These are phyloP conservation scores for Diabrotica balteata DNA, from an alignment of 2,888 invertebrate genomes.

Conservation along the genomic window DNA sequence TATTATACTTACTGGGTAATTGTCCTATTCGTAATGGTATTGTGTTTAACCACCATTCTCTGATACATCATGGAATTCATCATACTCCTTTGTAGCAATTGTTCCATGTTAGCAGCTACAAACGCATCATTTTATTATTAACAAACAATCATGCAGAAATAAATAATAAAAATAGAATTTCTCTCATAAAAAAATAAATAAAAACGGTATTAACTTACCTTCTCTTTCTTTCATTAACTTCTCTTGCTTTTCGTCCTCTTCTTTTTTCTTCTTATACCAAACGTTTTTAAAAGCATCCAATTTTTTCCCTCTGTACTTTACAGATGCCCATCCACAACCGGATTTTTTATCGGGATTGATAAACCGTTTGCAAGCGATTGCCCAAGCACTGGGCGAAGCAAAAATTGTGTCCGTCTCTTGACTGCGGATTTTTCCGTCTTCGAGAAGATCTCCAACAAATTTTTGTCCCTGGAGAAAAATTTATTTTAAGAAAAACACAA, in stretches of 20 bases:
- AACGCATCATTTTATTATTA: neutral
- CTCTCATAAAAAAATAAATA: no score
- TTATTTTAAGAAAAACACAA: no score
- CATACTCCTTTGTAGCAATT: constrained; percentile 45
- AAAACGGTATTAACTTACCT: constrained; percentile 26
- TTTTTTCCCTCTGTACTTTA: constrained; percentile 86
- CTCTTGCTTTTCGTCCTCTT: constrained; percentile 51
- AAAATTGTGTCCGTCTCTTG: constrained; percentile 88
- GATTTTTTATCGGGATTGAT: constrained; percentile 92
- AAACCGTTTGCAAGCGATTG: constrained; percentile 88
- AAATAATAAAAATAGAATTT: neutral
- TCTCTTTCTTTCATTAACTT: constrained; percentile 46
- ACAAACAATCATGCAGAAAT: neutral
- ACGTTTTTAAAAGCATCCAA: constrained; percentile 87
- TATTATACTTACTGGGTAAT: constrained; percentile 72
- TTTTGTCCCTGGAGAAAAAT: constrained; percentile 75
- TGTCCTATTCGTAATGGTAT: constrained; percentile 76
- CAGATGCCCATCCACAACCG: constrained; percentile 93
- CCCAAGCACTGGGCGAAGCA: constrained; percentile 92
- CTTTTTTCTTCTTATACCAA: constrained; percentile 74
- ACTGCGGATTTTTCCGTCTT: constrained; percentile 87
- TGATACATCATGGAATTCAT: constrained; percentile 60
- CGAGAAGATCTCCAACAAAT: constrained; percentile 84
- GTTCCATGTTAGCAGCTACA: constrained; percentile 44
- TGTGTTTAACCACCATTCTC: constrained; percentile 77